Evolutionary conservation across 2,888 invertebrate species (phyloP).

Genomic region (Cordilura impudica): DNA sequence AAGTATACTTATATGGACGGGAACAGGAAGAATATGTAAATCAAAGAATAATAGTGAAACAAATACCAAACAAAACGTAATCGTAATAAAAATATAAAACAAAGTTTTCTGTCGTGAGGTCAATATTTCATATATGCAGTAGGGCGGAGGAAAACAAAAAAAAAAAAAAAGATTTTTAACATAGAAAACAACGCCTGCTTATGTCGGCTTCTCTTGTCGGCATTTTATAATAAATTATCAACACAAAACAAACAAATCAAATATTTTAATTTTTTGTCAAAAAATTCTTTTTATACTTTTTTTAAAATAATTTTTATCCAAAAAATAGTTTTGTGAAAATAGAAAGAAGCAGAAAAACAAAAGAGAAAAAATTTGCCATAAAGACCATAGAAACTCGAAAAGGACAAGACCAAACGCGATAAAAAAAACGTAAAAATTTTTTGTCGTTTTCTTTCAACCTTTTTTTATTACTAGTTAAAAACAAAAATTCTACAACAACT

Average conservation of each 20-base stretch:
- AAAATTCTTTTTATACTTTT: background rate
- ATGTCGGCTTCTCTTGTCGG: slow-evolving; percentile 22
- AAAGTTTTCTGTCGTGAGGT: background rate
- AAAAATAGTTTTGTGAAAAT: background rate
- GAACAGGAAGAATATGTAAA: slow-evolving; percentile 14
- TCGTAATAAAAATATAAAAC: slow-evolving; percentile 11
- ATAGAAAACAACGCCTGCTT: slow-evolving; percentile 34
- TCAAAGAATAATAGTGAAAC: slow-evolving; percentile 22
- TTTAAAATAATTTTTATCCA: background rate
- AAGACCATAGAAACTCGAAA: background rate
- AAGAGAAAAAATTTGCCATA: background rate
- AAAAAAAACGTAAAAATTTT: background rate
- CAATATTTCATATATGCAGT: background rate
- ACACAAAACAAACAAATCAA: background rate
- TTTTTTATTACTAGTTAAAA: background rate
- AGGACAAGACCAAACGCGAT: background rate
- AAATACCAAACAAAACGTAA: slow-evolving; percentile 28
- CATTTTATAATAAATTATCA: slow-evolving; percentile 14
- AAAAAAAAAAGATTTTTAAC: no score
- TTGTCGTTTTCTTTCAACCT: background rate
- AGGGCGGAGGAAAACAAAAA: slow-evolving; percentile 7
- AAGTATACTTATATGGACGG: slow-evolving; percentile 13
- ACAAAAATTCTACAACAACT: background rate
- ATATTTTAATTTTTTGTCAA: background rate
- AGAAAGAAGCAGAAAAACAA: background rate